These are phyloP conservation scores for Acinonyx jubatus DNA, from an alignment of 2,113 vertebrate genomes.

Conservation along the genomic window DNA sequence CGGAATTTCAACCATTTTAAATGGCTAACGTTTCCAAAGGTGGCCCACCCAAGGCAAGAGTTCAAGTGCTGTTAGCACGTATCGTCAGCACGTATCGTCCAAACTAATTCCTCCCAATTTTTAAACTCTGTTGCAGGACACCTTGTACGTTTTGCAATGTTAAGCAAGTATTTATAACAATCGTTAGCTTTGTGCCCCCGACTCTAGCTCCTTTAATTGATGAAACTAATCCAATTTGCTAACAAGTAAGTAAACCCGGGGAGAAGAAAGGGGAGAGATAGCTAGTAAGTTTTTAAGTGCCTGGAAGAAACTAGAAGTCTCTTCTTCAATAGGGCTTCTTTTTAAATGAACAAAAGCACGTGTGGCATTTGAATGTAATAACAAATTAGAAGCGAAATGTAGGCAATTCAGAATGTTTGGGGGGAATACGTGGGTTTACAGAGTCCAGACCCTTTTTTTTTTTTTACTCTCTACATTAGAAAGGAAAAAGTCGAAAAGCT, in stretches of 20 bases:
- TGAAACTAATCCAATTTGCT: conserved; percentile 67
- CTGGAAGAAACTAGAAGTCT: conserved; percentile 40
- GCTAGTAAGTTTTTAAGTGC: conserved; percentile 61
- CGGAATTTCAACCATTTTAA: background rate
- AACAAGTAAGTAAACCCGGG: conserved; percentile 54
- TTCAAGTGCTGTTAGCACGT: background rate
- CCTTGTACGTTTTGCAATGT: background rate
- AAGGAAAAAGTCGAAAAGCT: background rate
- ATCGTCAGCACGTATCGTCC: background rate
- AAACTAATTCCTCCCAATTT: background rate
- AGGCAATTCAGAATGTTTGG: background rate
- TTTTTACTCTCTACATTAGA: background rate
- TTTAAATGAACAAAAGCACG: conserved; percentile 12
- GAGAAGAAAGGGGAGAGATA: background rate
- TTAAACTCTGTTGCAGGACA: background rate
- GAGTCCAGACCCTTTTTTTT: background rate
- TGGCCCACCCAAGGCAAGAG: background rate
- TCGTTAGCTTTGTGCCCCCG: background rate
- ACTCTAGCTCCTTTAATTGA: conserved; percentile 20
- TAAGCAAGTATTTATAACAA: conserved; percentile 20
- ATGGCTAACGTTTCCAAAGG: background rate
- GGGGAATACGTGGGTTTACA: background rate
- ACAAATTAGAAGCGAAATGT: conserved; percentile 38
- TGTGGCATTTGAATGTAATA: background rate
- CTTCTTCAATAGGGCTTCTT: conserved; percentile 56